Conservation (phyloP, 2,797 vertebrate genomes). For the Notamacropus eugenii region DNA sequence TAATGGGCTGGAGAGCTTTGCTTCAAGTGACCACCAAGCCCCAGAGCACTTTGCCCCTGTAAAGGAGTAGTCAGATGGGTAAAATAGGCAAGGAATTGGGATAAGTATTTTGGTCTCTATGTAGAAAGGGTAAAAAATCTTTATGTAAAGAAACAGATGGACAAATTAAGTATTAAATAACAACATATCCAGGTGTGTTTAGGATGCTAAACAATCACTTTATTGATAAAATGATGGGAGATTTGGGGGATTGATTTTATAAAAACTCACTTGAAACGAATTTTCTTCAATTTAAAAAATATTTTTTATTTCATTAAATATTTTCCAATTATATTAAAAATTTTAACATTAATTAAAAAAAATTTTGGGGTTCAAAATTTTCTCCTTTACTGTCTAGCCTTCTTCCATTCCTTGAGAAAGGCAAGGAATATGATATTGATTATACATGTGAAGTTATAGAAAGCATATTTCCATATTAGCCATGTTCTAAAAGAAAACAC, state of each 20-base stretch:
- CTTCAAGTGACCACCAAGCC: background rate
- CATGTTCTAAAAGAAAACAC: background rate
- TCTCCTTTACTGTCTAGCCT: background rate
- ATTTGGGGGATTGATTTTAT: background rate
- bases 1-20: conserved; percentile 61
- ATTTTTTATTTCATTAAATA: background rate
- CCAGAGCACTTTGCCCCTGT: conserved; percentile 61
- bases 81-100: background rate
- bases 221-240: background rate
- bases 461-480: background rate
- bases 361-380: background rate
- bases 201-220: background rate
- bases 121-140: background rate
- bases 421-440: background rate
- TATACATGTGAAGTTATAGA: background rate
- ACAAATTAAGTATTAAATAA: background rate
- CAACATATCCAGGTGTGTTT: background rate
- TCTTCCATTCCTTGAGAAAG: background rate
- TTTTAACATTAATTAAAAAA: background rate
- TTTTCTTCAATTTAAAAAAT: background rate
- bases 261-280: background rate
- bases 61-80: conserved; percentile 41
- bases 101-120: background rate
- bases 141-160: background rate
- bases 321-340: background rate